Conservation (phyloP, 1,140 invertebrate species). For the Hetaerina americana region DNA sequence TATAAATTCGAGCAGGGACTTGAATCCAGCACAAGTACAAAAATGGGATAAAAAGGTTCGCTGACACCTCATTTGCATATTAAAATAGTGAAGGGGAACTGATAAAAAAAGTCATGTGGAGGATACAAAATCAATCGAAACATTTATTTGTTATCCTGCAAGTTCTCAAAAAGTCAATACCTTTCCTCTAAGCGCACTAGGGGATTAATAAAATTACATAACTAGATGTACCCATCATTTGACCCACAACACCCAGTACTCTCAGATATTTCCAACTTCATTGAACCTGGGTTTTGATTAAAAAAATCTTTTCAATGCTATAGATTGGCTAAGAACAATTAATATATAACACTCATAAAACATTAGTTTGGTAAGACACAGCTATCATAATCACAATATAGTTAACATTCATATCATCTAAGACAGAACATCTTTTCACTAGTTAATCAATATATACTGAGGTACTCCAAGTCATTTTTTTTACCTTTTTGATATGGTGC, state of each 20-base stretch:
- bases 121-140: too few relatives aligned
- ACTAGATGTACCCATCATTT: too few relatives aligned
- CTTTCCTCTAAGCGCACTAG: too few relatives aligned
- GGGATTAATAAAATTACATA: too few relatives aligned
- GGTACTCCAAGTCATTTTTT: not conserved
- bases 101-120: too few relatives aligned
- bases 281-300: not conserved
- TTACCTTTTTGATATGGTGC: not conserved
- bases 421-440: not conserved
- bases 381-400: not conserved
- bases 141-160: too few relatives aligned
- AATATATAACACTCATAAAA: not conserved
- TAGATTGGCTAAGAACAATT: not conserved
- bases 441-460: not conserved
- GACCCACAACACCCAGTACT: not conserved
- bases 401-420: not conserved
- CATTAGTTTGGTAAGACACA: not conserved
- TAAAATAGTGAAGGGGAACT: too few relatives aligned
- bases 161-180: too few relatives aligned
- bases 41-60: too few relatives aligned
- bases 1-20: too few relatives aligned
- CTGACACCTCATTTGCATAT: too few relatives aligned
- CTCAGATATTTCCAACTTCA: not conserved
- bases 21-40: too few relatives aligned
- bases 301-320: not conserved